Conservation (phyloP, 2,797 vertebrate genomes). For the Poeciliopsis paucimaculata region DNA sequence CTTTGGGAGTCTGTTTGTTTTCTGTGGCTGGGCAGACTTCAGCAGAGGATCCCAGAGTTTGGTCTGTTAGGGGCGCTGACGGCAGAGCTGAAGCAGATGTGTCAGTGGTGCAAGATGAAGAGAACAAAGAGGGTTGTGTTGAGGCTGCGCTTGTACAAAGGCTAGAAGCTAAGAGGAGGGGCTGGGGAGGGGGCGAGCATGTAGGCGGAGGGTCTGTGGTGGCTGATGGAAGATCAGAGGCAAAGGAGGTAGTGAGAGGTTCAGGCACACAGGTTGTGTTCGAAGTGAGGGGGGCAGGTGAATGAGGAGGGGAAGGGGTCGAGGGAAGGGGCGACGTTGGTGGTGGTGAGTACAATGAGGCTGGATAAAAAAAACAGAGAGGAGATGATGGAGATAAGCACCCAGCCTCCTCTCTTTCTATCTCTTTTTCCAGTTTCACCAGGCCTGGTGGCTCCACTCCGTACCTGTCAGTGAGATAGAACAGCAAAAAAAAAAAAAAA, state of each 20-base stretch:
- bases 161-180: constrained; percentile 45
- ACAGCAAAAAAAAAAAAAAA: neutral
- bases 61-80: constrained; percentile 29
- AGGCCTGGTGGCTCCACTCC: constrained; percentile 93
- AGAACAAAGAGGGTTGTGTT: constrained; percentile 74
- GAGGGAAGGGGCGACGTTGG: constrained; percentile 46
- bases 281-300: constrained; percentile 43
- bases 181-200: constrained; percentile 51
- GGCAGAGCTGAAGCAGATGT: constrained; percentile 39
- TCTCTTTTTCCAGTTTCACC: constrained; percentile 94
- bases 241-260: constrained; percentile 35
- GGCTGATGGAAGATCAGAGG: constrained; percentile 71
- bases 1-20: constrained; percentile 35
- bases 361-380: constrained; percentile 79
- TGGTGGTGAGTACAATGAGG: constrained; percentile 54
- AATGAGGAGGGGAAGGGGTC: constrained; percentile 42
- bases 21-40: constrained; percentile 33
- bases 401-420: constrained; percentile 87
- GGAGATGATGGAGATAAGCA: constrained; percentile 70
- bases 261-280: constrained; percentile 49
- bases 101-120: constrained; percentile 37
- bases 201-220: constrained; percentile 47
- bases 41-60: constrained; percentile 27
- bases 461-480: constrained; percentile 79
- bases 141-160: constrained; percentile 54